These are phyloP conservation scores for Ochropacha duplaris DNA, from an alignment of 2,888 invertebrate genomes.

Conservation along the genomic window DNA sequence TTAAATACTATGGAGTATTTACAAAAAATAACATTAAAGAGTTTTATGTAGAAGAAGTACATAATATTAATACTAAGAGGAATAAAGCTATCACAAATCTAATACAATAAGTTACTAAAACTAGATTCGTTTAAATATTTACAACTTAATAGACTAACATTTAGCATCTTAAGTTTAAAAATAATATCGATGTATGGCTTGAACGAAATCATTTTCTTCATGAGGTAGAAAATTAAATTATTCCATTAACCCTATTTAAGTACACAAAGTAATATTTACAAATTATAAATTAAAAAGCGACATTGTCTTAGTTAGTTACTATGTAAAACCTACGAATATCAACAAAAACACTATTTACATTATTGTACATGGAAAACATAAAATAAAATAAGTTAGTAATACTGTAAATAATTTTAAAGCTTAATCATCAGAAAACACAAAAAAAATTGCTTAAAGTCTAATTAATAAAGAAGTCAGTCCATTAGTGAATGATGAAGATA, in stretches of 20 bases:
- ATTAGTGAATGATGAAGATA: constrained; percentile 28
- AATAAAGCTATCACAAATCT: constrained; percentile 74
- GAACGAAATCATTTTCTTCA: constrained; percentile 49
- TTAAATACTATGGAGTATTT: constrained; percentile 11
- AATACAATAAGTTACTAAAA: constrained; percentile 72
- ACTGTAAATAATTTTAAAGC: constrained; percentile 81
- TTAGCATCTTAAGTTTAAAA: constrained; percentile 9
- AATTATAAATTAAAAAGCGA: constrained; percentile 32
- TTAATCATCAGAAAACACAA: constrained; percentile 51
- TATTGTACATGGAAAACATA: constrained; percentile 62
- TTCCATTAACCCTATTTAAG: constrained; percentile 44
- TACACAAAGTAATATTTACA: constrained; percentile 42
- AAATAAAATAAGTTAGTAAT: constrained; percentile 78
- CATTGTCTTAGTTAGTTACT: constrained; percentile 17
- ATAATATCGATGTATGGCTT: constrained; percentile 34
- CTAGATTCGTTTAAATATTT: constrained; percentile 44
- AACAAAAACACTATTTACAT: constrained; percentile 71
- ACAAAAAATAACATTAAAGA: constrained; percentile 8
- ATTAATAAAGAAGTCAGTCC: constrained; percentile 65
- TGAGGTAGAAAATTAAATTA: constrained; percentile 79
- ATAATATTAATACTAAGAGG: constrained; percentile 38
- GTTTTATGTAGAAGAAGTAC: constrained; percentile 12
- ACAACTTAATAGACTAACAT: constrained; percentile 28
- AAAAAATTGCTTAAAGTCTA: constrained; percentile 24
- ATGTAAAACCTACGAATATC: constrained; percentile 34